Evolutionary conservation across 2,888 invertebrate genomes (phyloP).

Genomic region (Xanthia togata): DNA sequence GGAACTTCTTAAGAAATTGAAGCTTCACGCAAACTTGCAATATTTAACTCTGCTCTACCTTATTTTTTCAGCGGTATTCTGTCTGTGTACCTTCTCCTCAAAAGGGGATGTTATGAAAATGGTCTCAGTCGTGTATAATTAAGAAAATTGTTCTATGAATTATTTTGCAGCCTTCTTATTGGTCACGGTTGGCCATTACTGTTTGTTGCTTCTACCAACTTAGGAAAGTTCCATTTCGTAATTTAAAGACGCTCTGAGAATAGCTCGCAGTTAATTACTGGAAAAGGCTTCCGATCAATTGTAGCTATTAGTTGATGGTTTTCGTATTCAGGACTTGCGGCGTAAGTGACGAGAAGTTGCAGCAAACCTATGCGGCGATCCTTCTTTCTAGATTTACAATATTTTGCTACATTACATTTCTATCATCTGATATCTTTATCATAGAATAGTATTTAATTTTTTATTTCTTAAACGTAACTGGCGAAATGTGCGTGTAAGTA

Average conservation of each 20-base stretch:
- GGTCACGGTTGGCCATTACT: not conserved
- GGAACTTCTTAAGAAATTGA: not conserved
- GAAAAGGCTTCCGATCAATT: not conserved
- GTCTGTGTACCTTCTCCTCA: not conserved
- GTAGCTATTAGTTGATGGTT: too few relatives aligned
- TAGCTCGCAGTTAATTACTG: not conserved
- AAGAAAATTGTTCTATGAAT: not conserved
- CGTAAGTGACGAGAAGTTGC: not conserved
- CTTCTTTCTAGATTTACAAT: not conserved
- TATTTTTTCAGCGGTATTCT: not conserved
- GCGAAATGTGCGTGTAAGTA: not conserved
- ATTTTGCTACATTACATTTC: not conserved
- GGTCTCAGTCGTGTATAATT: not conserved
- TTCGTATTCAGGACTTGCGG: not conserved
- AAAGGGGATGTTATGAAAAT: not conserved
- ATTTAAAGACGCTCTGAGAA: not conserved
- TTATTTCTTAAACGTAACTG: not conserved
- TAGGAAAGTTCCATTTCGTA: not conserved
- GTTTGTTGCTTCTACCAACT: not conserved
- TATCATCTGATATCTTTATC: not conserved
- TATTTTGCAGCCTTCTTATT: not conserved
- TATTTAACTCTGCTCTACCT: not conserved
- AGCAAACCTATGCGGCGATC: not conserved
- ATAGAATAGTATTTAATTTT: not conserved
- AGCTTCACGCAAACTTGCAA: not conserved